A percentile compares a stretch with the other conserved stretches of the same genome.
Conservation (phyloP, 2,888 invertebrate species). For the Hesperia comma region DNA sequence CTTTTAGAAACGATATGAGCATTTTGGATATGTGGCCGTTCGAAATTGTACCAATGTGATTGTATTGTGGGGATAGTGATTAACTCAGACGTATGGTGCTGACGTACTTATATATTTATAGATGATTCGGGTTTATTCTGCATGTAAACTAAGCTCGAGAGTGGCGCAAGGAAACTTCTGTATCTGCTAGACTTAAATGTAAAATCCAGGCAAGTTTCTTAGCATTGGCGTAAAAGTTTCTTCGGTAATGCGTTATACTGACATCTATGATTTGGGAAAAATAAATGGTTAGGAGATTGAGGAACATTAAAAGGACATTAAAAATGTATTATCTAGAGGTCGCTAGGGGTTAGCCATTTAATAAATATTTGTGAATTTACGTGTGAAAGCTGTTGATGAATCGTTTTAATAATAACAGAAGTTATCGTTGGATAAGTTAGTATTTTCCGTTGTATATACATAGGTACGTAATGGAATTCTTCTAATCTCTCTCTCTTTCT, state of each 20-base stretch:
- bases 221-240: background rate
- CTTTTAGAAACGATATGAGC: conserved; percentile 24
- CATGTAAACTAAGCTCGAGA: background rate
- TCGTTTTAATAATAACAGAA: background rate
- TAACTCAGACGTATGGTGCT: conserved; percentile 39
- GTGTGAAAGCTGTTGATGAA: background rate
- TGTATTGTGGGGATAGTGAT: conserved; percentile 27
- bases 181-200: background rate
- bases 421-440: background rate
- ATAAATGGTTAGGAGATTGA: background rate
- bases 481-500: too few relatives aligned
- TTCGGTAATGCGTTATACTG: background rate
- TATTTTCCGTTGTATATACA: background rate
- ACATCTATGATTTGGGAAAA: background rate
- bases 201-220: background rate
- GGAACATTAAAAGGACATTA: background rate
- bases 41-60: conserved; percentile 11
- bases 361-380: background rate
- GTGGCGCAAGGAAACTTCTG: background rate
- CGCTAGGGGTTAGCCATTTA: background rate
- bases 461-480: background rate
- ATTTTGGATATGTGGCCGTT: conserved; percentile 39
- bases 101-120: conserved; percentile 32
- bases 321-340: background rate
- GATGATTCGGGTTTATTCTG: conserved; percentile 1